Evolutionary conservation across 2,797 vertebrate genomes (phyloP), one percentile per base, ranked within the genome.

Genomic region (Synanceia verrucosa): DNA sequence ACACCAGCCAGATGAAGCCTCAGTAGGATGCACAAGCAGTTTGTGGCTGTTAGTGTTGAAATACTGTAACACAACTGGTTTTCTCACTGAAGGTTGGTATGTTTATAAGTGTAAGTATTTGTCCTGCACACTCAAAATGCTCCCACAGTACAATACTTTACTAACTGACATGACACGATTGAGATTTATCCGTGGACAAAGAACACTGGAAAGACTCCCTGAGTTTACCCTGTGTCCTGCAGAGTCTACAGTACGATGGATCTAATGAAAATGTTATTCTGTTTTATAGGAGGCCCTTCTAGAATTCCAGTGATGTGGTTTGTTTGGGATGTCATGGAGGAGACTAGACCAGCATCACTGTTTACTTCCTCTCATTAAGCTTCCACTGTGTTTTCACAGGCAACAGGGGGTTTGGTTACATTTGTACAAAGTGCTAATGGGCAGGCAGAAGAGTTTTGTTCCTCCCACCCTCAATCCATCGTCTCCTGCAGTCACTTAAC

Each of bases 211-310:
- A 67, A 46, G 23, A 13, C n/a, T 58, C 9, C 24, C 28, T 29
- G 31, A 36, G 33, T 50, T 44, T 29, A 61, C 3, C 36, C 14
- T 57, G 39, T 43, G 50, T 37, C 36, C 63, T 37, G 24, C 48
- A 56, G 34, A 60, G 64, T 65, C 50, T 34, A 41, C 51, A 65
- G 6, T 56, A 18, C 55, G 55, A 73, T 7, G 59, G 19, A 18
- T 44, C 46, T 50, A 55, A 66, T 81, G 16, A 70, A 52, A 63
- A 70, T n/a, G 41, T 43, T 61, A 50, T 41, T 61, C 16, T 56
- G 6, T 43, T 33, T 43, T 43, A 63, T 10, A 34, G 48, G 14
- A 6, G 0, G 34, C 10, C 2, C 1, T 48, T 48, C 12, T 9
- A 65, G 48, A 43, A 23, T 34, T 65, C 9, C 33, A 44, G 37